Evolutionary conservation across 2,797 vertebrate genomes (phyloP), one percentile per base, ranked within the genome.

Genomic region (Sebastes oblongus): DNA sequence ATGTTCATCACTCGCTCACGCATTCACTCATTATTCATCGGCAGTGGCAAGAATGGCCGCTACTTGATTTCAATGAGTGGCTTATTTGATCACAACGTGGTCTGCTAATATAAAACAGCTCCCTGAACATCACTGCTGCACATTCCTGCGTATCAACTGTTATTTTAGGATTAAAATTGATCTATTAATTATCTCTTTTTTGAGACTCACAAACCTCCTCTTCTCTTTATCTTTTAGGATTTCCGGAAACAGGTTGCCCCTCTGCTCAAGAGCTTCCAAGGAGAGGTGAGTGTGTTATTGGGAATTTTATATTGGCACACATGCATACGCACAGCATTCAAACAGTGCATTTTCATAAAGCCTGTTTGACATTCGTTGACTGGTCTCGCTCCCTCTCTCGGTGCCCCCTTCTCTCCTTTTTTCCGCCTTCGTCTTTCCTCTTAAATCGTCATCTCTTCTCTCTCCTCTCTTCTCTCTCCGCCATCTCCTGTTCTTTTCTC

Each of bases 161-260:
- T 77, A 16, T 82, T 70, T 68, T 42, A 24, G 54, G 30, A 62
- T 62, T 72, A 29, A 50, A 60, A 60, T 39, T 36, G 14, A 65
- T 66, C 42, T 36, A n/a, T 27, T 66, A 4, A 55, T 67, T 3
- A 22, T 72, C 24, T 52, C 8, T 22, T 71, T 71, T 62, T 61
- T 54, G 10, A 54, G 24, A 36, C 25, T 68, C 27, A 6, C 67
- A 80, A 54, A 88, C 77, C 60, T 70, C 32, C 25, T 56, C 14
- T 65, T 68, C 66, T 80, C 61, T 46, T 61, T 70, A 42, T n/a
- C 24, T 46, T 46, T 46, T 59, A 99, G 98, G 98, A 99, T 95
- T 95, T 99, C 92, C 97, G 98, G 92, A 99, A 99, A 97, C 97
- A 98, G 96, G 98, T 98, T 94, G 97, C 98, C 87, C 98, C 98